Percentiles rank a stretch among this genome's conserved stretches.
phyloP scores from a whole-genome alignment of 2,113 vertebrate species.

The Antechinus stuartii region DNA sequence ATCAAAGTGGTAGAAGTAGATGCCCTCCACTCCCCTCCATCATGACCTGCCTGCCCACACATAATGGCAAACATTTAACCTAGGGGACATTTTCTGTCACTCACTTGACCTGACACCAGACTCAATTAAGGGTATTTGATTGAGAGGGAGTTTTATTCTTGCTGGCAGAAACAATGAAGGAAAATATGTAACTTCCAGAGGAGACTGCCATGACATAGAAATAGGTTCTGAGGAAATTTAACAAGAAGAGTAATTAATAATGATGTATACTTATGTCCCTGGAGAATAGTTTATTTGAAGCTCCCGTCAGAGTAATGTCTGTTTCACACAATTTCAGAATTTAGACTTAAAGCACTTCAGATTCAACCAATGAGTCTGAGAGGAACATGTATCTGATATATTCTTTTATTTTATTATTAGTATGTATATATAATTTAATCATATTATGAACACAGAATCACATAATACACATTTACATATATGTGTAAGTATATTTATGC shows the following conservation, averaged over 20 bases:
- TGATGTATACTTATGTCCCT: not conserved
- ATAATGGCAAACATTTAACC: not conserved
- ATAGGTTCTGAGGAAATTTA: not conserved
- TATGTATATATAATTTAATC: too few species aligned
- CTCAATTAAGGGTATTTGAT: not conserved
- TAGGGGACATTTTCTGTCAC: not conserved
- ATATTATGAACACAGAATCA: not conserved
- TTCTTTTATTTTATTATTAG: too few species aligned
- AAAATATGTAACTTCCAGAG: not conserved
- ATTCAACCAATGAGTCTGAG: not conserved
- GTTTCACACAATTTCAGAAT: not conserved
- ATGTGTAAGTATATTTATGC: not conserved
- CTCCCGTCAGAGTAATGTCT: not conserved
- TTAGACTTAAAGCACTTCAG: not conserved
- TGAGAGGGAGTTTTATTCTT: not conserved
- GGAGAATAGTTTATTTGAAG: not conserved
- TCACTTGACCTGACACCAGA: not conserved
- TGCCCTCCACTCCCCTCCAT: not conserved
- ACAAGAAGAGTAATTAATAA: not conserved
- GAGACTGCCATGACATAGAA: not conserved
- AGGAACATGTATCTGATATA: not conserved
- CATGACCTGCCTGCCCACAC: not conserved
- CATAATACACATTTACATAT: not conserved
- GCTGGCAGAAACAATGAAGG: not conserved
- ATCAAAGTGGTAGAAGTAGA: not conserved